These are phyloP conservation scores for Nasua narica DNA, from an alignment of 2,797 vertebrate genomes.

Conservation along the genomic window DNA sequence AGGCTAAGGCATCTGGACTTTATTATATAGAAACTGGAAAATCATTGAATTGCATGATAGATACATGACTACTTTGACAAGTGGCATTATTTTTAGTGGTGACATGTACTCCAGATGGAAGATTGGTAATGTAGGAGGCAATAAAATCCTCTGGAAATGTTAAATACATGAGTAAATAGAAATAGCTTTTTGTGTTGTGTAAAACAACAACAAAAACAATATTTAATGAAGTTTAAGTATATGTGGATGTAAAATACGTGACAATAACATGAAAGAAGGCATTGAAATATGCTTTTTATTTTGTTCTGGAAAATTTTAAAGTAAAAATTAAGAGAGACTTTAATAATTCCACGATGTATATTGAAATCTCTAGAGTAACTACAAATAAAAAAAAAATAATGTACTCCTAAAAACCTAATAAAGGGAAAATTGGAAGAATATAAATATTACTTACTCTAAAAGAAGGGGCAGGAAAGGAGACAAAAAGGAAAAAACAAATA, in stretches of 20 bases:
- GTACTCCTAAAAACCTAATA: neutral
- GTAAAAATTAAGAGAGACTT: neutral
- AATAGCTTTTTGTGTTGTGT: neutral
- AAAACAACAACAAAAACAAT: neutral
- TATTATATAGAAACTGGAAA: neutral
- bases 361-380: neutral
- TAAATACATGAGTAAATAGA: neutral
- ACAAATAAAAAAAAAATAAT: neutral
- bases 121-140: neutral
- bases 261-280: neutral
- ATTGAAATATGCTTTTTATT: neutral
- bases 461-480: neutral
- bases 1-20: neutral
- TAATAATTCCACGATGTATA: neutral
- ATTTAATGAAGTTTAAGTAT: neutral
- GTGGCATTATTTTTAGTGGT: neutral
- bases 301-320: conserved; percentile 25
- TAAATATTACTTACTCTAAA: neutral
- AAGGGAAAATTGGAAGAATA: neutral
- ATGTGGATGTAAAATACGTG: conserved; percentile 7
- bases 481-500: neutral
- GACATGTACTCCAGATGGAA: neutral
- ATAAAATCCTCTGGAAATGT: neutral
- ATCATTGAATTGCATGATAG: neutral
- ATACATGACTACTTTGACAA: neutral